These are phyloP conservation scores for Eulithis testata DNA, from an alignment of 2,888 invertebrate species.

Conservation along the genomic window DNA sequence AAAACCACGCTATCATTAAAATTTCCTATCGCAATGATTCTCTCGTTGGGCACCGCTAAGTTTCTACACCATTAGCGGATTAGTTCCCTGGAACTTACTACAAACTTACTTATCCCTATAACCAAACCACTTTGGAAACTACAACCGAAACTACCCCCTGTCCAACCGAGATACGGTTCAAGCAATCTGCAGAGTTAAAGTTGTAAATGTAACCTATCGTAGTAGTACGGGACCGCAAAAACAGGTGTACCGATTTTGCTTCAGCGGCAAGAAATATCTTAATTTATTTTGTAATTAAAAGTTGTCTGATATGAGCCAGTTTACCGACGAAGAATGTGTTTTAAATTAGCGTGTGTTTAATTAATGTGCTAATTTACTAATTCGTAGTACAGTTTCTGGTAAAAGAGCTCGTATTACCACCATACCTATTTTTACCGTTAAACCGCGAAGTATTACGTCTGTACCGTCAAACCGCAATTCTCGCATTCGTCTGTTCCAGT, in stretches of 20 bases:
- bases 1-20: constrained; percentile 22
- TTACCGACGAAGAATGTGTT: not conserved
- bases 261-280: constrained; percentile 35
- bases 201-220: constrained; percentile 16
- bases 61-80: constrained; percentile 71
- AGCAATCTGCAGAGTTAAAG: constrained; percentile 2
- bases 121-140: constrained; percentile 35
- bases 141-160: constrained; percentile 38
- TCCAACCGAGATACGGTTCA: constrained; percentile 1
- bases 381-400: too few species aligned
- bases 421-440: too few species aligned
- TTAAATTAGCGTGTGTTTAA: too few species aligned
- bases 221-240: constrained; percentile 39
- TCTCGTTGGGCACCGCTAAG: constrained; percentile 54
- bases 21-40: constrained; percentile 48
- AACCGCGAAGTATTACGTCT: too few species aligned
- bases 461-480: too few species aligned
- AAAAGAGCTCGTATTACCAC: too few species aligned
- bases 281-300: constrained; percentile 29
- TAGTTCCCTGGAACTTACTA: constrained; percentile 60
- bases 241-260: constrained; percentile 45
- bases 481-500: too few species aligned
- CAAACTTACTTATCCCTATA: constrained; percentile 59
- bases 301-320: not conserved
- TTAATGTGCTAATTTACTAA: too few species aligned